phyloP scores from a whole-genome alignment of 2,113 vertebrate genomes.

The Plectropomus leopardus region DNA sequence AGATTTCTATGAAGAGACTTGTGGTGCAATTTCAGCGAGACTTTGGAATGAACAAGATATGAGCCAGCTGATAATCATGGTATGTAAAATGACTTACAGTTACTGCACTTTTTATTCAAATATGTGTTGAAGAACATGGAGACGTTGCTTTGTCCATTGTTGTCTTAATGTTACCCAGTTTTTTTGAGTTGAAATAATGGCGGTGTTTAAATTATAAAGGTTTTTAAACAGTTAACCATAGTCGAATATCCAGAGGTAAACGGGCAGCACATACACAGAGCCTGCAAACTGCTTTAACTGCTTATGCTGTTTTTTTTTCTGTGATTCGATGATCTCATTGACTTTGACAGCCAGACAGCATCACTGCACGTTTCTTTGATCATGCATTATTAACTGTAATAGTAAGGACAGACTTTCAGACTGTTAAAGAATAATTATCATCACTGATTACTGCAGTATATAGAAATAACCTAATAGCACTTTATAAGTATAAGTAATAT shows the following conservation, averaged over 20 bases:
- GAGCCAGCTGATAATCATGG: conserved; percentile 22
- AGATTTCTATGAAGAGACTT: not conserved
- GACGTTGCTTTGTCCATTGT: not conserved
- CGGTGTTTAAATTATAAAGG: too few species aligned
- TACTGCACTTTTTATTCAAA: not conserved
- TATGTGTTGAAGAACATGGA: not conserved
- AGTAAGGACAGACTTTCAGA: not conserved
- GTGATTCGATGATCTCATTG: not conserved
- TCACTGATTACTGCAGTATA: not conserved
- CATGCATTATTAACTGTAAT: too few species aligned
- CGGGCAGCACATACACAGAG: too few species aligned
- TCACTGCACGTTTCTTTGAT: not conserved
- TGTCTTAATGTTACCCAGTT: not conserved
- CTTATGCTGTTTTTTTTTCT: not conserved
- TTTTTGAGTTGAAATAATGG: too few species aligned
- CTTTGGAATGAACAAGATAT: conserved; percentile 26
- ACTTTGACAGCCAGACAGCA: not conserved
- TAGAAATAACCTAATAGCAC: not conserved
- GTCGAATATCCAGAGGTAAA: too few species aligned
- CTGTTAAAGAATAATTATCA: too few species aligned
- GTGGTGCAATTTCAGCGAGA: conserved; percentile 1
- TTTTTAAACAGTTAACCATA: too few species aligned
- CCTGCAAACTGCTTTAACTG: not conserved
- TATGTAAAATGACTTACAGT: conserved; percentile 16
- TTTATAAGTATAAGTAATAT: not conserved